Percentiles rank a stretch among this genome's conserved stretches.
phyloP scores from a whole-genome alignment of 1,140 invertebrate species.

The Bombus pascuorum region DNA sequence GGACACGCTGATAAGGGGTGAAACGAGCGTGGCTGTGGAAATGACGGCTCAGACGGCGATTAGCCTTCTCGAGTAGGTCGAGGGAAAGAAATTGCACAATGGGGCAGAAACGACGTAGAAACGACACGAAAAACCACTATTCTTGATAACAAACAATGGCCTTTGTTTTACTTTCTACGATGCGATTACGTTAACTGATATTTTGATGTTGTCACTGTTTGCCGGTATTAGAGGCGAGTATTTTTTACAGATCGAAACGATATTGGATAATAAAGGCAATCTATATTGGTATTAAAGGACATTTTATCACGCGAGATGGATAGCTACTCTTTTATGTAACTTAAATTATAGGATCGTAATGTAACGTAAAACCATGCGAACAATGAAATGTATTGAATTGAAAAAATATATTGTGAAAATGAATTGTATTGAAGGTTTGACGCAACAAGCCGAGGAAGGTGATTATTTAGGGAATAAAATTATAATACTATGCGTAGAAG shows the following conservation, averaged over 20 bases:
- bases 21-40: conserved; percentile 17
- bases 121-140: neutral
- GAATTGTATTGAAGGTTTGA: neutral
- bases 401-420: too few species aligned
- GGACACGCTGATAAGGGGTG: conserved; percentile 40
- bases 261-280: neutral
- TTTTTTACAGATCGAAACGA: neutral
- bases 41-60: conserved; percentile 25
- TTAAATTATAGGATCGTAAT: neutral
- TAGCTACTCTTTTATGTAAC: neutral
- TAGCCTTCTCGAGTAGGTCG: conserved; percentile 10
- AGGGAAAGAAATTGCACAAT: conserved; percentile 32
- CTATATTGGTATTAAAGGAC: neutral
- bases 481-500: neutral
- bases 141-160: neutral
- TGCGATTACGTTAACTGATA: neutral
- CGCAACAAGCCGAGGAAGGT: neutral
- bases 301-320: neutral
- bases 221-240: too few species aligned
- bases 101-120: conserved; percentile 1
- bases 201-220: neutral
- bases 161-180: neutral
- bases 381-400: too few species aligned
- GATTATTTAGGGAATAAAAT: neutral
- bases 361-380: neutral